phyloP scores from a whole-genome alignment of 2,888 invertebrate genomes.

The Zaprionus lineosus region DNA sequence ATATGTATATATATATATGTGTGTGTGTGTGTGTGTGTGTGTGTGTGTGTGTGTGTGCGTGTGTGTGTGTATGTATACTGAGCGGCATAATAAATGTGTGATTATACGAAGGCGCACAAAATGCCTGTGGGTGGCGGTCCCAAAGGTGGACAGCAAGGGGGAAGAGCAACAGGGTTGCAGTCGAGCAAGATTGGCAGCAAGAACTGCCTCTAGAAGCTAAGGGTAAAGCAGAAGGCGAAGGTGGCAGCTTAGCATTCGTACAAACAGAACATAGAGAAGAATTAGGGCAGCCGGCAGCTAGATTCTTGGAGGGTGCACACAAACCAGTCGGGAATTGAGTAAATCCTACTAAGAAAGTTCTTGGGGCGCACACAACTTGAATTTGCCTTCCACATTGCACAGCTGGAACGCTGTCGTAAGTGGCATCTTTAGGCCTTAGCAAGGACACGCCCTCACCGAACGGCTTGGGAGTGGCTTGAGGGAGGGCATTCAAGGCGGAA shows the following conservation, averaged over 20 bases:
- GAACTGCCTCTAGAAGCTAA: too few species aligned
- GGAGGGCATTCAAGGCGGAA: too few species aligned
- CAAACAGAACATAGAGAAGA: conserved; percentile 20
- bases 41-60: too few species aligned
- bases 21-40: too few species aligned
- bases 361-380: conserved; percentile 51
- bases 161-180: too few species aligned
- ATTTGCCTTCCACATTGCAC: conserved; percentile 59
- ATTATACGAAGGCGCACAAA: conserved; percentile 71
- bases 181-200: conserved; percentile 4
- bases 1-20: too few species aligned
- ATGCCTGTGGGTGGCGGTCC: conserved; percentile 44
- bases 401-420: conserved; percentile 48
- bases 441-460: too few species aligned
- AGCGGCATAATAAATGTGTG: conserved; percentile 71
- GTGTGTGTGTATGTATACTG: conserved; percentile 27
- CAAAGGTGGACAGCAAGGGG: conserved; percentile 7
- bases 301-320: conserved; percentile 15
- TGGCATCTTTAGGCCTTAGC: too few species aligned
- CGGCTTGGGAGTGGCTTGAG: too few species aligned
- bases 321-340: conserved; percentile 56
- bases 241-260: conserved; percentile 21
- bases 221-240: conserved; percentile 1
- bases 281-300: conserved; percentile 40
- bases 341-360: conserved; percentile 62